Conservation (phyloP, 2,113 vertebrate species). For the Cyanoliseus patagonus region DNA sequence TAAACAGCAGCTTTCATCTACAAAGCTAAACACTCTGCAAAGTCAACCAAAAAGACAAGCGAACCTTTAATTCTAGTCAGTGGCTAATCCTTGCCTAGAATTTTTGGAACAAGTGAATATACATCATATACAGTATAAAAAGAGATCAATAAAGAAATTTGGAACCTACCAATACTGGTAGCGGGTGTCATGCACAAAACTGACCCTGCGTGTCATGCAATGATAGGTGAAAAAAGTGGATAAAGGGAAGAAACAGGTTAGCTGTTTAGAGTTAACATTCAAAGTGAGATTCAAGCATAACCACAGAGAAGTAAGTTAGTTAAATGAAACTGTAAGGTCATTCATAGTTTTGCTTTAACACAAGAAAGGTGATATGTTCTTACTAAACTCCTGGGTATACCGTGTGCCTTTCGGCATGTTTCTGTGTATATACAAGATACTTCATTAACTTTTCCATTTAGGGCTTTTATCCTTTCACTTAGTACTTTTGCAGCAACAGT, state of each 20-base stretch:
- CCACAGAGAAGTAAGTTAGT: slow-evolving; percentile 80
- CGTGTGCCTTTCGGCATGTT: not conserved
- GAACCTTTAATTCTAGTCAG: slow-evolving; percentile 62
- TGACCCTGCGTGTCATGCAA: slow-evolving; percentile 96
- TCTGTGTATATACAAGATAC: not conserved
- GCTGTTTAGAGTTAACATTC: slow-evolving; percentile 87
- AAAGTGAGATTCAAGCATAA: slow-evolving; percentile 82
- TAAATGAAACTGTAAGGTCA: slow-evolving; percentile 72
- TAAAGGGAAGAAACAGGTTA: slow-evolving; percentile 88
- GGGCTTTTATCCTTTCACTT: not conserved
- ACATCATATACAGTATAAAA: slow-evolving; percentile 72
- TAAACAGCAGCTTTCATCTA: slow-evolving; percentile 57
- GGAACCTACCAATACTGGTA: slow-evolving; percentile 99
- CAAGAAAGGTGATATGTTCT: not conserved
- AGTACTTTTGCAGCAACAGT: not conserved
- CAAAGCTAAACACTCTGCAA: slow-evolving; percentile 47
- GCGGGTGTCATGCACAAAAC: slow-evolving; percentile 99
- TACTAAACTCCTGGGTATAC: not conserved
- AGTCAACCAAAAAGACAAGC: slow-evolving; percentile 73
- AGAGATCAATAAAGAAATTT: slow-evolving; percentile 85
- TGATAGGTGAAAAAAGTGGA: slow-evolving; percentile 83
- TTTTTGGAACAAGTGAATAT: slow-evolving; percentile 72
- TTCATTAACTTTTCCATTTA: not conserved
- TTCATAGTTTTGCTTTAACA: slow-evolving; percentile 68
- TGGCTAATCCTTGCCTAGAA: slow-evolving; percentile 61